Base-by-base conservation (phyloP, 2,888 invertebrate species). In the Thalpophila matura region DNA sequence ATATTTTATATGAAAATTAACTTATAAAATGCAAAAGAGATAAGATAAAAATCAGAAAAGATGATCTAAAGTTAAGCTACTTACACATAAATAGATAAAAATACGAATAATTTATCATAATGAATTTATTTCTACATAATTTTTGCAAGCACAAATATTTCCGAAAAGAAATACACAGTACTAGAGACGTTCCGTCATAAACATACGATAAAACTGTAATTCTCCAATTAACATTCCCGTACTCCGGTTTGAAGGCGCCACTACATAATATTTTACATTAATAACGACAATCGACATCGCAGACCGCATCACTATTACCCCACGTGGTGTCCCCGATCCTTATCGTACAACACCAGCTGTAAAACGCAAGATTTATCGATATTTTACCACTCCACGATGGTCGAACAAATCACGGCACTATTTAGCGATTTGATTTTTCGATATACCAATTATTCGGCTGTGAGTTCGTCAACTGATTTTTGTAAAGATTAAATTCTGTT, bases 321-420 rank as follows among this genome's bases (percentile, higher is more conserved):
- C 94, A 93, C 94, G 93, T 94, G 94, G 93, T 86, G 91, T 80
- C 68, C 80, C 85, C 84, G 94, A 94, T 94, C 86, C 88, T 91
- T 94, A 94, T 94, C 94, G 82, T 76, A 71, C 81, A 79, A 84
- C 88, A 86, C 91, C 93, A 92, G 93, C 94, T 94, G 95, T 95
- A 94, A 94, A 95, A 93, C 93, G 89, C 84, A 91, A 91, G 92
- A 94, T 95, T 94, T 95, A 95, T 94, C 93, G 94, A 91, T 90
- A 92, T 91, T 92, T 94, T 91, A 88, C 90, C 85, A 82, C 81
- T 77, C 75, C 80, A 79, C 87, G 91, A 93, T 91, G 87, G 87
- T 81, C 84, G 88, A 83, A 93, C 93, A 92, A 93, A 93, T 93
- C 94, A 91, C 94, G 82, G 82, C 91, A 91, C 93, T 93, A 94